These are phyloP conservation scores for Aphelenchoides fujianensis DNA, from an alignment of 1,140 invertebrate species.

Conservation along the genomic window DNA sequence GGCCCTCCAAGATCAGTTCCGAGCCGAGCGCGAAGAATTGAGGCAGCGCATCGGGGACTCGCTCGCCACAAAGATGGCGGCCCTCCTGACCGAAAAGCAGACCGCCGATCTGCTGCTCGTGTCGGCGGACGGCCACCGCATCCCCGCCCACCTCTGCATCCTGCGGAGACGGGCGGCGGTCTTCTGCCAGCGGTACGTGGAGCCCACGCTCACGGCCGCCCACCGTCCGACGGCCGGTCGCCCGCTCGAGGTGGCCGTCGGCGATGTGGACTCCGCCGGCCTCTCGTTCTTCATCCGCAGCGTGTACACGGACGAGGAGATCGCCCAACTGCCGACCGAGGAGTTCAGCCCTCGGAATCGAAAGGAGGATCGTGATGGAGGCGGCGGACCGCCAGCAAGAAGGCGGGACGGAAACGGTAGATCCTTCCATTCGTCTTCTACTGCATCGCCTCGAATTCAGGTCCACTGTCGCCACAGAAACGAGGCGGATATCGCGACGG, in stretches of 20 bases:
- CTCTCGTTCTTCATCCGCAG: slow-evolving; percentile 59
- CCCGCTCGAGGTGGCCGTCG: slow-evolving; percentile 53
- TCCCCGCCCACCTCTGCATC: slow-evolving; percentile 58
- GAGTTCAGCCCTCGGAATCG: neutral
- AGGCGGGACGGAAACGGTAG: neutral
- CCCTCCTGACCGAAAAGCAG: slow-evolving; percentile 25
- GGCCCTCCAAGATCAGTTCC: neutral
- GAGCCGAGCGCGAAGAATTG: neutral
- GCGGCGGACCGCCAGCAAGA: neutral
- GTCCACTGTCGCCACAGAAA: neutral
- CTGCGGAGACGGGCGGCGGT: slow-evolving; percentile 50
- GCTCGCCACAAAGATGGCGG: neutral
- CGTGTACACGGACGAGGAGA: slow-evolving; percentile 60
- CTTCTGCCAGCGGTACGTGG: slow-evolving; percentile 56
- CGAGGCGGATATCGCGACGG: slow-evolving; percentile 6
- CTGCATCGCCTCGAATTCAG: neutral
- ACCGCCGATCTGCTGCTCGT: slow-evolving; percentile 56
- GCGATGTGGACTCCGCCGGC: slow-evolving; percentile 56
- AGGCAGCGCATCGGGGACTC: neutral
- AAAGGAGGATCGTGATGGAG: neutral
- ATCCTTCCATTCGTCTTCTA: too few species aligned
- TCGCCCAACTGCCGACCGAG: slow-evolving; percentile 28
- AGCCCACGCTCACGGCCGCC: slow-evolving; percentile 50
- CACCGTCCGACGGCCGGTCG: slow-evolving; percentile 19
- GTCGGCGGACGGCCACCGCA: slow-evolving; percentile 55